Percentiles rank a stretch among this genome's conserved stretches.
Conservation (phyloP, 2,888 invertebrate species). For the Dryococelus australis region DNA sequence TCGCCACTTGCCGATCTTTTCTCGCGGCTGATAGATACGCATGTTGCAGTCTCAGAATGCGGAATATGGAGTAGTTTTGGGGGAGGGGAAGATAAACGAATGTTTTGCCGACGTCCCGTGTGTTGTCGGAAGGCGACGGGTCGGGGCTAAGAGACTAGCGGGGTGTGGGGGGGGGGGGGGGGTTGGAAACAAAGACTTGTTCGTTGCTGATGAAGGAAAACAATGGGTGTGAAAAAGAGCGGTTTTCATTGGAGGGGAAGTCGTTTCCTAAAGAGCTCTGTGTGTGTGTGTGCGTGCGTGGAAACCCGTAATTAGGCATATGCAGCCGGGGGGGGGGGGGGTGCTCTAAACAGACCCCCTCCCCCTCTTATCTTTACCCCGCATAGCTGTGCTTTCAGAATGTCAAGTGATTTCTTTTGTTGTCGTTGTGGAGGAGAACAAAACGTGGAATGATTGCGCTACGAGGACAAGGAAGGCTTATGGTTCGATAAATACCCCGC, state of each 20-base stretch:
- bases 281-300: not conserved
- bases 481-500: not conserved
- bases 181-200: not conserved
- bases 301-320: not conserved
- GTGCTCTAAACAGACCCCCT: not conserved
- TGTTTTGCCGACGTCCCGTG: not conserved
- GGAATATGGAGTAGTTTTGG: not conserved
- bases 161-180: too few relatives aligned
- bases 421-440: not conserved
- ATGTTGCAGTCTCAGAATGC: not conserved
- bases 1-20: too few relatives aligned
- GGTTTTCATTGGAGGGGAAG: not conserved
- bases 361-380: not conserved
- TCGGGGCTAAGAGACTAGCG: too few relatives aligned
- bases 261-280: not conserved
- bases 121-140: not conserved
- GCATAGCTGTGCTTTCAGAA: not conserved
- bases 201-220: not conserved
- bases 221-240: slow-evolving; percentile 2
- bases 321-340: not conserved
- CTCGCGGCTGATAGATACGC: too few relatives aligned
- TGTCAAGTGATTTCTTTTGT: slow-evolving; percentile 16
- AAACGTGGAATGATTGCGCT: not conserved
- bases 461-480: not conserved
- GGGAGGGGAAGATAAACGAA: not conserved